Conservation (phyloP, 2,113 vertebrate species). For the Sinocyclocheilus anshuiensis region DNA sequence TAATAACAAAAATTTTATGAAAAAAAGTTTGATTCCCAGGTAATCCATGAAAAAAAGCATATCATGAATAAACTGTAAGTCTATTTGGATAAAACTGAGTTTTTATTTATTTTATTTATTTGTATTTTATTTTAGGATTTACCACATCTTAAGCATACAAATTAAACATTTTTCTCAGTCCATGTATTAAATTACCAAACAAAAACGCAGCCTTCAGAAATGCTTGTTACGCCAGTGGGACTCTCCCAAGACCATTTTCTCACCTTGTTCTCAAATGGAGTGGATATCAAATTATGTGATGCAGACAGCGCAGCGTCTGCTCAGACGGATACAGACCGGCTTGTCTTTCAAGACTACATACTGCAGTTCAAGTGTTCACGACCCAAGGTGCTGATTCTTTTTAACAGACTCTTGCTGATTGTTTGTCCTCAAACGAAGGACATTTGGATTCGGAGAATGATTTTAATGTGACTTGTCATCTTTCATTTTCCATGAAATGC, state of each 20-base stretch:
- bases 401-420: slow-evolving; percentile 9
- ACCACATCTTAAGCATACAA: not conserved
- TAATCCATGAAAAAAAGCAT: not conserved
- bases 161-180: not conserved
- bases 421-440: slow-evolving; percentile 7
- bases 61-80: not conserved
- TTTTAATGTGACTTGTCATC: not conserved
- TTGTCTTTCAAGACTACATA: slow-evolving; percentile 19
- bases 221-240: not conserved
- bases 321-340: slow-evolving; percentile 14
- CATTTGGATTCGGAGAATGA: not conserved
- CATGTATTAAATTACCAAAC: not conserved
- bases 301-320: slow-evolving; percentile 22
- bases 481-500: not conserved
- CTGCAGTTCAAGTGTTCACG: slow-evolving; percentile 31
- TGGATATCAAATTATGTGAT: slow-evolving; percentile 28
- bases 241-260: not conserved
- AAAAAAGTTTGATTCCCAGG: not conserved
- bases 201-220: not conserved
- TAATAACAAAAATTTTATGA: not conserved
- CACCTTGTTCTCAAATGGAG: slow-evolving; percentile 29
- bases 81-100: too few relatives aligned
- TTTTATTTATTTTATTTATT: too few relatives aligned
- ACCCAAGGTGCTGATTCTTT: slow-evolving; percentile 1
- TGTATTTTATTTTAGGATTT: not conserved